Conservation (phyloP, 2,888 invertebrate genomes). For the Druceiella hillmani region DNA sequence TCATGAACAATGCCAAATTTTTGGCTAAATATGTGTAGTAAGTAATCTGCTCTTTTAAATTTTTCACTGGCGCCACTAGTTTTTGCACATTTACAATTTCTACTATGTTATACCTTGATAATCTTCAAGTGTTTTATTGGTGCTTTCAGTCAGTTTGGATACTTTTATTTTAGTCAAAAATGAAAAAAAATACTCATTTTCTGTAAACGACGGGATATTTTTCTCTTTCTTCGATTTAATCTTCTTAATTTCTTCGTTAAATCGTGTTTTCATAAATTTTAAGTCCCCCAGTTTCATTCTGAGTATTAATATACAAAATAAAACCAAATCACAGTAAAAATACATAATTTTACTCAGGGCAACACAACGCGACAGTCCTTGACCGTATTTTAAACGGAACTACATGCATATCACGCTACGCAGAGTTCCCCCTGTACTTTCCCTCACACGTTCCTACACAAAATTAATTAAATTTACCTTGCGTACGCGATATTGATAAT, state of each 20-base stretch:
- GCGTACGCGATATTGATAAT: not conserved
- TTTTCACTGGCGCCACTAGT: not conserved
- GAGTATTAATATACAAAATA: not conserved
- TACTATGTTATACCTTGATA: not conserved
- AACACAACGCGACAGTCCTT: not conserved
- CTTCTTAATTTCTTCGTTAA: no score
- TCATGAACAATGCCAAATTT: slow-evolving; percentile 14
- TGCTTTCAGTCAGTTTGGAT: not conserved
- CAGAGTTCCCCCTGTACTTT: not conserved
- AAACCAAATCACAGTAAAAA: not conserved
- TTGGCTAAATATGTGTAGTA: slow-evolving; percentile 12
- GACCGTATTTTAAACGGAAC: no score
- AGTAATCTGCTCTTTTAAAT: slow-evolving; percentile 3
- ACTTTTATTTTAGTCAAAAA: not conserved
- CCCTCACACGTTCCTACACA: no score
- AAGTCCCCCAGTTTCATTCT: not conserved
- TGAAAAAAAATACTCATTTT: not conserved
- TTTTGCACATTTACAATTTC: slow-evolving; percentile 3
- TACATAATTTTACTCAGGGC: not conserved
- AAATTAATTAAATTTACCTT: not conserved
- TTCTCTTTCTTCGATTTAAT: slow-evolving; percentile 1
- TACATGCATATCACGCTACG: not conserved
- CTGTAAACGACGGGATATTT: not conserved
- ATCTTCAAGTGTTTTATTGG: not conserved
- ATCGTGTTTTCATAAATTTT: not conserved